phyloP scores from a whole-genome alignment of 2,888 invertebrate genomes.

The Cerastoderma edule region DNA sequence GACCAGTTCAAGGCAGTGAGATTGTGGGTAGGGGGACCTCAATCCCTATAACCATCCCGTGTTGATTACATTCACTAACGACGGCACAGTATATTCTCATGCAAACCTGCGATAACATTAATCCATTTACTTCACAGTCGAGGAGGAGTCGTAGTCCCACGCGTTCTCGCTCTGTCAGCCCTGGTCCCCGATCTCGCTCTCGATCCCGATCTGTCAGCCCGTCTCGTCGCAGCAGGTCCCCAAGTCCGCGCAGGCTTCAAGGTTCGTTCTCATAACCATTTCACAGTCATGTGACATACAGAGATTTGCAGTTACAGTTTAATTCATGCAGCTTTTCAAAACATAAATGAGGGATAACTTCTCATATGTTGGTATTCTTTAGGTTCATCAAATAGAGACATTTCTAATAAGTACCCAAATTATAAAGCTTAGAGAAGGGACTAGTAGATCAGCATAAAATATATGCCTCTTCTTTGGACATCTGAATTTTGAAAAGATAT shows the following conservation, averaged over 20 bases:
- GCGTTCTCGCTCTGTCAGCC: conserved; percentile 72
- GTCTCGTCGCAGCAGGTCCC: conserved; percentile 77
- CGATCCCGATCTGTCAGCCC: conserved; percentile 76
- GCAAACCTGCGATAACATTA: conserved; percentile 12
- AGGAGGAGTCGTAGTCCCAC: conserved; percentile 77
- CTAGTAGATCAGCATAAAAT: too few relatives aligned
- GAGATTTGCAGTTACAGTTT: conserved; percentile 17
- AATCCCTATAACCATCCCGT: background rate
- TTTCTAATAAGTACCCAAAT: too few relatives aligned
- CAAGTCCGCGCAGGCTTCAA: conserved; percentile 74
- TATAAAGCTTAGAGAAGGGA: too few relatives aligned
- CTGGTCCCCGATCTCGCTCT: conserved; percentile 71
- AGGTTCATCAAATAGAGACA: too few relatives aligned
- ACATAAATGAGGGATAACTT: background rate
- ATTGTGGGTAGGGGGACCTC: background rate
- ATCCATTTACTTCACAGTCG: conserved; percentile 63
- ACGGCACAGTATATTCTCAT: background rate
- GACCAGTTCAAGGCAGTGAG: background rate
- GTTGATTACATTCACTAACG: background rate
- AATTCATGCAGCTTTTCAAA: background rate
- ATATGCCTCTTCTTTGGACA: too few relatives aligned
- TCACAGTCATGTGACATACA: conserved; percentile 14
- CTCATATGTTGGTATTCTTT: background rate
- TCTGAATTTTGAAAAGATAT: too few relatives aligned
- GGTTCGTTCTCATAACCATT: conserved; percentile 48